phyloP scores from a whole-genome alignment of 2,797 vertebrate genomes.

The Argyrosomus regius region DNA sequence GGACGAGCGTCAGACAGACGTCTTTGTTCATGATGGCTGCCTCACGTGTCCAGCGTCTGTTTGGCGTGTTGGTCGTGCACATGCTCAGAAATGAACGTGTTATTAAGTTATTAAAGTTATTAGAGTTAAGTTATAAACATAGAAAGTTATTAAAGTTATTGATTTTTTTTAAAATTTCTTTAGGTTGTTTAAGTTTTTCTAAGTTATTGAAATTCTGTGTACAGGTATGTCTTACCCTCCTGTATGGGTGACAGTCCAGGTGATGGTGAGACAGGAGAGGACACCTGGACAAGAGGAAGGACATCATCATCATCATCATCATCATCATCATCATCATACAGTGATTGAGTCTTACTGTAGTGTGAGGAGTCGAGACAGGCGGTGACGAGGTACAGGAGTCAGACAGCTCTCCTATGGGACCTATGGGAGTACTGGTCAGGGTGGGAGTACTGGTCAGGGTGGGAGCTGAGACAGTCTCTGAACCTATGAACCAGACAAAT shows the following conservation, averaged over 20 bases:
- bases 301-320: background rate
- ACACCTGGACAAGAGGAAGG: constrained; percentile 26
- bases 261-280: background rate
- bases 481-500: constrained; percentile 30
- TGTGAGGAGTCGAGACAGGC: background rate
- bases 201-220: too few species aligned
- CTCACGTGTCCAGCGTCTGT: too few species aligned
- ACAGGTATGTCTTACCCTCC: constrained; percentile 38
- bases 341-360: constrained; percentile 21
- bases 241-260: constrained; percentile 17
- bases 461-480: background rate
- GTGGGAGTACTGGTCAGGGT: background rate
- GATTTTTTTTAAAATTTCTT: too few species aligned
- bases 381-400: background rate
- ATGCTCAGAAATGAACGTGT: too few species aligned
- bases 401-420: constrained; percentile 7
- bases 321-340: background rate
- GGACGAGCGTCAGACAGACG: too few species aligned
- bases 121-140: too few species aligned
- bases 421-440: background rate
- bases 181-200: too few species aligned
- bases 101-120: too few species aligned
- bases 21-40: too few species aligned
- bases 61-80: too few species aligned
- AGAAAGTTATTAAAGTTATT: too few species aligned